Base-by-base conservation (phyloP, 2,113 vertebrate species). In the Poecile atricapillus region DNA sequence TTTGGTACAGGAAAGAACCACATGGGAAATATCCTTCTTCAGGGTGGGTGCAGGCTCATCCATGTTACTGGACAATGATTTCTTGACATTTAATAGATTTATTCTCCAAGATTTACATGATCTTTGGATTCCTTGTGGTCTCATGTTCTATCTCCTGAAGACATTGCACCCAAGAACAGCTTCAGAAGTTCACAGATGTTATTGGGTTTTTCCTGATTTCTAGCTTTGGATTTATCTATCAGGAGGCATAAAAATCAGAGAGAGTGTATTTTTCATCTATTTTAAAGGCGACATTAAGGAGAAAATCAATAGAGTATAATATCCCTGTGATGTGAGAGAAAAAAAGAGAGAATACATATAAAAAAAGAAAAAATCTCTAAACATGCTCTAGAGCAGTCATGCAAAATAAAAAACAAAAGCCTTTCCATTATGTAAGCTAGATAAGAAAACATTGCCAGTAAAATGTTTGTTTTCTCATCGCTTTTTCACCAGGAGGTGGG, bases 401-500 rank as follows among this genome's bases (percentile, higher is more conserved):
- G 28, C 10, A 88, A 92, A 90, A 58, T 47, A 30, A 56, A 65
- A 75, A 64, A 14, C 9, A 63, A 39, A 82, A 41, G 4, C 22
- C 15, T 55, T 84, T 74, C 30, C 8, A n/a, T 89, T 87, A 85
- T 43, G 17, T 69, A 89, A 83, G 52, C 30, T 52, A 68, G 14
- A 84, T 24, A 30, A 41, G 35, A 24, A 86, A 82, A 82, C 52
- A 64, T 15, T 59, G 16, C 24, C 25, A 47, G 47, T 17, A 85
- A 70, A 69, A 41, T 60, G 41, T 71, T 60, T 65, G n/a, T 46
- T 77, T 93, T 65, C 23, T 16, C 56, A 9, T 64, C 73, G 35
- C 30, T 93, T 85, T 88, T 89, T 83, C 53, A 76, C 95, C 96
- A 97, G 95, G 75, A 97, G 97, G 84, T 97, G 97, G 97, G 80